Conservation (phyloP, 1,140 invertebrate species). For the Neodiprion virginianus region DNA sequence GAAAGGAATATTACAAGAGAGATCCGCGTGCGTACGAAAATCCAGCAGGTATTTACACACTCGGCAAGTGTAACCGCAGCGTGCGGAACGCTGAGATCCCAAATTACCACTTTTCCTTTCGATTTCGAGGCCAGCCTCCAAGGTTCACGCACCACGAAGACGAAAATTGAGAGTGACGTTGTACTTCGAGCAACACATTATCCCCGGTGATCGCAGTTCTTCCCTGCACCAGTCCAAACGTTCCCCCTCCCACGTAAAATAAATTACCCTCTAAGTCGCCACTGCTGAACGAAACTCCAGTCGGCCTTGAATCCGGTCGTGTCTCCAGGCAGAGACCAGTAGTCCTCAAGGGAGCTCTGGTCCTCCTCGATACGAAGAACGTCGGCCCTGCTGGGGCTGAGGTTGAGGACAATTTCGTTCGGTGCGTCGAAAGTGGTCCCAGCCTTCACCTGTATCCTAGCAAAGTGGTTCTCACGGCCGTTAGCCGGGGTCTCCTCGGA, state of each 20-base stretch:
- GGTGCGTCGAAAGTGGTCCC: neutral
- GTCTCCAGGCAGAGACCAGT: constrained; percentile 56
- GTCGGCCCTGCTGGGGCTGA: constrained; percentile 60
- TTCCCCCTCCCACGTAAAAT: constrained; percentile 40
- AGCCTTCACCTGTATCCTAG: neutral
- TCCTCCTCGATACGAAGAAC: constrained; percentile 57
- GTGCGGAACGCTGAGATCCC: neutral
- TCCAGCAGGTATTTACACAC: neutral
- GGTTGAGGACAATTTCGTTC: constrained; percentile 61
- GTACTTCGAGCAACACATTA: too few relatives aligned
- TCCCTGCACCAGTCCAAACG: neutral
- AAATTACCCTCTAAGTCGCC: constrained; percentile 67
- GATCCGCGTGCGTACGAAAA: too few relatives aligned
- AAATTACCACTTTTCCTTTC: neutral
- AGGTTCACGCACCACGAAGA: neutral
- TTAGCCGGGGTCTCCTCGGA: constrained; percentile 28
- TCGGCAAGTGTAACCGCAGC: neutral
- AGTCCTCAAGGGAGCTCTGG: constrained; percentile 57
- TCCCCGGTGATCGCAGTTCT: neutral
- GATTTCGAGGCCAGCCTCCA: neutral
- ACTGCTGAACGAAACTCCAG: constrained; percentile 78
- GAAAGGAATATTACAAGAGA: too few relatives aligned
- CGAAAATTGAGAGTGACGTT: too few relatives aligned
- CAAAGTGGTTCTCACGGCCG: neutral
- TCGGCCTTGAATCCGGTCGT: constrained; percentile 61